phyloP scores from a whole-genome alignment of 2,888 invertebrate species.

The Calameuta pallipes region DNA sequence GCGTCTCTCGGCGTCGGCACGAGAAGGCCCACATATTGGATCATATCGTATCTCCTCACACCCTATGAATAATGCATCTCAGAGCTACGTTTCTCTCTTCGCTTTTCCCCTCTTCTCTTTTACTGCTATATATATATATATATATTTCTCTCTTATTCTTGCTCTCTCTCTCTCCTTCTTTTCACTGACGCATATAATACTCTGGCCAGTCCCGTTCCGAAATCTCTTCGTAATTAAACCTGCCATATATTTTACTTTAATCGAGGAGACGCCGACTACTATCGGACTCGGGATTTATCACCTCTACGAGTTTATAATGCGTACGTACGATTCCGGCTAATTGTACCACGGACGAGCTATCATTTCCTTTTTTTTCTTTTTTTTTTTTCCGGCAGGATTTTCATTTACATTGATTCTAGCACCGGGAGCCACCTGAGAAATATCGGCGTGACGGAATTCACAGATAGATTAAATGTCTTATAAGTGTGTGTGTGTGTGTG shows the following conservation, averaged over 20 bases:
- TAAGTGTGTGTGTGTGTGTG: too few species aligned
- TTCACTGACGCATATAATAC: conserved; percentile 27
- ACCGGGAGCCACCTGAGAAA: neutral
- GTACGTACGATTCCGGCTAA: conserved; percentile 15
- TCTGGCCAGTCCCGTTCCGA: conserved; percentile 43
- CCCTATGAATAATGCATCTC: conserved; percentile 61
- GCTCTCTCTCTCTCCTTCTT: neutral
- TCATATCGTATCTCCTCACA: conserved; percentile 65
- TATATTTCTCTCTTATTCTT: neutral
- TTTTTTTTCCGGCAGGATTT: neutral
- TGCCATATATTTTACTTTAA: conserved; percentile 61
- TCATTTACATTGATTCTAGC: neutral
- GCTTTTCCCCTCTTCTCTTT: neutral
- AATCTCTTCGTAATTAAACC: conserved; percentile 59
- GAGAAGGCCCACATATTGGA: conserved; percentile 63
- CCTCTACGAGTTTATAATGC: conserved; percentile 39
- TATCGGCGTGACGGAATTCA: neutral
- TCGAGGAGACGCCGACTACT: conserved; percentile 51
- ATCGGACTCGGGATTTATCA: conserved; percentile 51
- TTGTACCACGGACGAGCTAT: neutral
- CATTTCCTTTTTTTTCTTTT: neutral
- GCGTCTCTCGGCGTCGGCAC: conserved; percentile 33
- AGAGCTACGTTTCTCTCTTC: neutral
- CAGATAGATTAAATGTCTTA: neutral
- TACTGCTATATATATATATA: neutral